Conservation (phyloP, 2,113 vertebrate genomes). For the Dunckerocampus dactyliophorus region DNA sequence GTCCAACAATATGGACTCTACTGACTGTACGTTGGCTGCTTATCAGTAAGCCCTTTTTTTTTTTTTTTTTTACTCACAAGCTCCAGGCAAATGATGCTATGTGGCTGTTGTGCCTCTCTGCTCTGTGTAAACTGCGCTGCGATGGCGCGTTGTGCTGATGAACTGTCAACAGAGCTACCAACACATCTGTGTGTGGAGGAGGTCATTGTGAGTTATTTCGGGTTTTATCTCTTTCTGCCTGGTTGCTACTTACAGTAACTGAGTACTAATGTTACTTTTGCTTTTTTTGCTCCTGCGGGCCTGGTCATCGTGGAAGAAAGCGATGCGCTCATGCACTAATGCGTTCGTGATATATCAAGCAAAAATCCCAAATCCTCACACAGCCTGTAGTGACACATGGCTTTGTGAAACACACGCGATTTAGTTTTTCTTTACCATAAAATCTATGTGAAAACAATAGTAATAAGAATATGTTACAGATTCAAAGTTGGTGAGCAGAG, state of each 20-base stretch:
- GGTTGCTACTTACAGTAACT: constrained; percentile 34
- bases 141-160: background rate
- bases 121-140: background rate
- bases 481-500: no score
- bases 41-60: constrained; percentile 6
- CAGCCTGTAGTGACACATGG: constrained; percentile 18
- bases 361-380: constrained; percentile 35
- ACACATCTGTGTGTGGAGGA: background rate
- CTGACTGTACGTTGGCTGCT: constrained; percentile 19
- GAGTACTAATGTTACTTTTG: constrained; percentile 24
- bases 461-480: no score
- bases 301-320: constrained; percentile 34
- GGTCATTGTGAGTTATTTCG: constrained; percentile 39
- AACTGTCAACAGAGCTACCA: background rate
- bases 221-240: constrained; percentile 48
- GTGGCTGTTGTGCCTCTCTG: background rate
- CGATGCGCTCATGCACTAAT: constrained; percentile 30
- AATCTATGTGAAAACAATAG: constrained; percentile 10
- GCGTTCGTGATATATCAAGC: constrained; percentile 35
- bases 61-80: no score
- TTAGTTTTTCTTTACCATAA: constrained; percentile 38
- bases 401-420: constrained; percentile 33
- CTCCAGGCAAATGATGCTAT: background rate
- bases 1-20: constrained; percentile 39
- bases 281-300: constrained; percentile 37